Base-by-base conservation (phyloP, 2,113 vertebrate genomes). In the Theropithecus gelada region DNA sequence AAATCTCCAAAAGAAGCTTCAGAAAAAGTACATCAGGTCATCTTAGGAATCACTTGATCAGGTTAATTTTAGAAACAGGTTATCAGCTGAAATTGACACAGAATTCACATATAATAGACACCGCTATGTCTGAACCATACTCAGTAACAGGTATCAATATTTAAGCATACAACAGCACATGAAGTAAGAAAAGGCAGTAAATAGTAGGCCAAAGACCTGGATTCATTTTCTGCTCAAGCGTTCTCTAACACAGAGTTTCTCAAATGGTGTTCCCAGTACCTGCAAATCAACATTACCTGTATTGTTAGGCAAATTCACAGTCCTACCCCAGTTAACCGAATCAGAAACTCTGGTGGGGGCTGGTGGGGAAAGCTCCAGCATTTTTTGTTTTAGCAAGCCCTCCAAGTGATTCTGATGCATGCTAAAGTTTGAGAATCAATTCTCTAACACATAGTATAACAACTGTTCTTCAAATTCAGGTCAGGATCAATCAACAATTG, bases 51-150 rank as follows among this genome's bases (percentile, higher is more conserved):
- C 23, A 80, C 11, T 25, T 7, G 10, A 32, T 86, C 48, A 30
- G 45, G 23, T 96, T 84, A 83, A 92, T 89, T 88, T 45, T 64
- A 94, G 25, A 90, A n/a, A 4, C 38, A 90, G 40, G 38, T 88
- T 68, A 78, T 88, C 30, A 73, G 38, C 9, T 87, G 10, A 94
- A 95, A 52, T 64, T 52, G 43, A 81, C 23, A 27, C 43, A 50
- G 61, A 94, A n/a, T 82, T 52, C 43, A 59, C 38, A 66, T 40
- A 89, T 75, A 88, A 91, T 55, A 79, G 14, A 55, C 78, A 32
- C 48, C 50, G 11, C 8, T 57, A 14, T 66, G 4, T 30, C 27
- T 83, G 48, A 96, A 35, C 18, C n/a, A 59, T 38, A 30, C 6
- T 40, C 32, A 85, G 23, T 87, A 78, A n/a, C 59, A 92, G 80